Conservation (phyloP, 2,888 invertebrate species). For the Agrochola lychnidis region DNA sequence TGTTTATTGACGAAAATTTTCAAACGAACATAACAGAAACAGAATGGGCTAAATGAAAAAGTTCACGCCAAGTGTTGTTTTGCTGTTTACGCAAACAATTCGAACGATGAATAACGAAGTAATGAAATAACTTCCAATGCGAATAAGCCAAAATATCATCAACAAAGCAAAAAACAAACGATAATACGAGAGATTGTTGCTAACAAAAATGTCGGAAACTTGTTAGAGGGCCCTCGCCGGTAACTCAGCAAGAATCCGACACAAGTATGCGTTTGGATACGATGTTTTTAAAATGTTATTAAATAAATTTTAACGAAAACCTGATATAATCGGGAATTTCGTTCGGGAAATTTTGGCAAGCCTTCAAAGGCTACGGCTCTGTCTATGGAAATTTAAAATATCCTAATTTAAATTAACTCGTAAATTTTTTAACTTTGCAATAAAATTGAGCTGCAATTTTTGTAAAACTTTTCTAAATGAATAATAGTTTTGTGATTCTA, state of each 20-base stretch:
- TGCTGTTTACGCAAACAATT: conserved; percentile 81
- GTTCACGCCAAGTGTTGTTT: conserved; percentile 69
- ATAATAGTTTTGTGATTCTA: background rate
- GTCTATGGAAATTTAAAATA: conserved; percentile 45
- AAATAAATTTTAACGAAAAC: conserved; percentile 61
- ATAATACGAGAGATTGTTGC: conserved; percentile 75
- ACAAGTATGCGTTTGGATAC: conserved; percentile 75
- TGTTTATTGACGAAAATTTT: conserved; percentile 56
- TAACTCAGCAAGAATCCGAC: conserved; percentile 73
- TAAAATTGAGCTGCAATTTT: background rate
- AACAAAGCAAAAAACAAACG: conserved; percentile 81
- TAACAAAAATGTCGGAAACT: conserved; percentile 78
- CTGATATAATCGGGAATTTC: conserved; percentile 45
- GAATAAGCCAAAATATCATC: conserved; percentile 81
- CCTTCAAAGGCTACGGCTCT: too few relatives aligned
- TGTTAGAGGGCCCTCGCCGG: conserved; percentile 58
- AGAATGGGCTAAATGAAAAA: conserved; percentile 67
- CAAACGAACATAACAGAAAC: conserved; percentile 61
- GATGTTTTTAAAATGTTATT: conserved; percentile 70
- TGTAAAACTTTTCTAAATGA: background rate
- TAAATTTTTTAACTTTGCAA: background rate
- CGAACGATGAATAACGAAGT: conserved; percentile 77
- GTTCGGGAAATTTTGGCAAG: conserved; percentile 44
- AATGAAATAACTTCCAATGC: conserved; percentile 80
- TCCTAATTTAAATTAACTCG: conserved; percentile 25